Evolutionary conservation across 1,140 invertebrate species (phyloP).

Genomic region (Antheraea pernyi): DNA sequence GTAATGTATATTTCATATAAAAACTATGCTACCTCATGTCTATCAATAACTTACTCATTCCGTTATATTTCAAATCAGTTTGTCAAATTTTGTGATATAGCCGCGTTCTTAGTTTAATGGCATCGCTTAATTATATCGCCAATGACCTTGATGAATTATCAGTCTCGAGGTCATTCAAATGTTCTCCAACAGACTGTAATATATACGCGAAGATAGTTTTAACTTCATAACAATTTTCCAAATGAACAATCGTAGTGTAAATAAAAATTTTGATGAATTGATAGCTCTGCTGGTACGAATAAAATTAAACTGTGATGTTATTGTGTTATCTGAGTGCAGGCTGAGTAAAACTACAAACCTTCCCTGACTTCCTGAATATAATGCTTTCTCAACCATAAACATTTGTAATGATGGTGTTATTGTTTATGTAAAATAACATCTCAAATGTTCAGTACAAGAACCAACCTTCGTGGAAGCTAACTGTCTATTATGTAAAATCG

Average conservation of each 20-base stretch:
- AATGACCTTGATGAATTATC: background rate
- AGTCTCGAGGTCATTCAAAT: background rate
- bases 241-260: conserved; percentile 7
- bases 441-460: background rate
- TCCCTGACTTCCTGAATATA: background rate
- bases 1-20: too few species aligned
- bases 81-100: background rate
- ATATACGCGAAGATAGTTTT: background rate
- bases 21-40: too few species aligned
- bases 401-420: background rate
- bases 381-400: background rate
- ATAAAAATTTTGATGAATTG: conserved; percentile 10
- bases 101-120: background rate
- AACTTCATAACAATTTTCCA: background rate
- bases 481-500: background rate
- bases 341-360: background rate
- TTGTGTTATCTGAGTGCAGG: conserved; percentile 5
- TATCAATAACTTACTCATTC: too few species aligned
- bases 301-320: background rate
- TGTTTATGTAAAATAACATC: background rate
- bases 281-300: background rate
- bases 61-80: too few species aligned
- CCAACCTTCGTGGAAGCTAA: background rate
- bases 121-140: background rate
- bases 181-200: background rate